Base-by-base conservation (phyloP, 1,140 invertebrate species). In the Drosophila orena region DNA sequence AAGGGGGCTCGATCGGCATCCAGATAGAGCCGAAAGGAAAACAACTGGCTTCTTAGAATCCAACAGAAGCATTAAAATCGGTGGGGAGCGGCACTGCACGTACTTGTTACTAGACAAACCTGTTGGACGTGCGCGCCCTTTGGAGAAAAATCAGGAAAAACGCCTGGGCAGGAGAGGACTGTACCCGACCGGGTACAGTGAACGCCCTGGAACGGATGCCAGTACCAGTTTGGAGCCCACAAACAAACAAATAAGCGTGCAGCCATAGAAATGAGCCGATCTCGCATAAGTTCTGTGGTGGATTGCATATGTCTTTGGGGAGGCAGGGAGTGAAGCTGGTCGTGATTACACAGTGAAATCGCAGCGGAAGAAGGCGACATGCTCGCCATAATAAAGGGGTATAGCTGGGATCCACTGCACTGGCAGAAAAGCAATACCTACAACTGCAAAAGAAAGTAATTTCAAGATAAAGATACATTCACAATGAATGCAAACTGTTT, bases 191-290 rank as follows among this genome's bases (percentile, higher is more conserved):
- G 37, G 15, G 49, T 56, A 69, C 62, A 70, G 68, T 57, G 65
- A 71, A 56, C 75, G 54, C 44, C 38, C 38, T 43, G 65, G 46
- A 37, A 60, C 62, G 77, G 78, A 80, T 75, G 59, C 58, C 71
- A 66, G 81, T 77, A 84, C 84, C 84, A 89, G 84, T 84, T 88
- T 88, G 85, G 85, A 79, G 84, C 84, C 79, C 86, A 35, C 77
- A 77, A 84, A 73, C 79, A 89, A 88, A 89, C 77, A 88, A 88
- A 88, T 88, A 89, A 79, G 84, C 83, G 83, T 88, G 84, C 83
- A 88, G 70, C 56, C 83, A 75, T 78, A 88, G 79, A 42, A 65
- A 53, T 49, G 77, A 57, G 52, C 50, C 34, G 43, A 60, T 35
- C 37, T 38, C 11, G 37, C 0, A 38, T 27, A 24, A 3, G 24